phyloP scores from a whole-genome alignment of 92 coral and sea anemone species.

The Heliopora coerulea region DNA sequence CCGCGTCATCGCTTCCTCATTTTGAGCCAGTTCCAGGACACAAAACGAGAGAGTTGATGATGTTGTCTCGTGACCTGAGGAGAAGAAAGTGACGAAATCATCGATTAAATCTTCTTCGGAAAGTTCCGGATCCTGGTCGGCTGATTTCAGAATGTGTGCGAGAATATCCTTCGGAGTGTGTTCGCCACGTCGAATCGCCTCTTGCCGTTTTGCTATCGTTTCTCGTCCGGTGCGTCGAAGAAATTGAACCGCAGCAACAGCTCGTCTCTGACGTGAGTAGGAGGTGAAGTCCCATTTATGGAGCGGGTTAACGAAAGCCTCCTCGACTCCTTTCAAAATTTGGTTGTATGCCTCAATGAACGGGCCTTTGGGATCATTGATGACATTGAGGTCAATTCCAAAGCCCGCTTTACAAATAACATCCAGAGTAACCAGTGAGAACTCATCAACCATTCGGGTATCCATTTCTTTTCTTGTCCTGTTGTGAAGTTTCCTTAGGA shows the following conservation, averaged over 20 bases:
- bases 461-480: constrained; percentile 61
- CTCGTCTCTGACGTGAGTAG: constrained; percentile 48
- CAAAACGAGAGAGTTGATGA: constrained; percentile 62
- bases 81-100: constrained; percentile 72
- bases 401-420: constrained; percentile 79
- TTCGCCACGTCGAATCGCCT: constrained; percentile 67
- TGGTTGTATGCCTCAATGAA: constrained; percentile 61
- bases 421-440: constrained; percentile 67
- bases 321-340: constrained; percentile 61
- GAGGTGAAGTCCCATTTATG: constrained; percentile 26
- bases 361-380: constrained; percentile 59
- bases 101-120: constrained; percentile 73
- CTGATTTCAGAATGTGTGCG: constrained; percentile 28
- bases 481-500: constrained; percentile 53
- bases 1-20: constrained; percentile 52
- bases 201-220: constrained; percentile 61
- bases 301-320: constrained; percentile 52
- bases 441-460: constrained; percentile 57
- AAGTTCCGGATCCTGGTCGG: constrained; percentile 56
- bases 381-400: constrained; percentile 65
- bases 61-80: constrained; percentile 80
- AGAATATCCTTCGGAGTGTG: constrained; percentile 41
- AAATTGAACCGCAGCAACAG: constrained; percentile 50
- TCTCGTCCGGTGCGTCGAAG: constrained; percentile 69
- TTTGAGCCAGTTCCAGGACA: constrained; percentile 68